These are phyloP conservation scores for Kryptopterus vitreolus DNA, from an alignment of 2,797 vertebrate species.

Conservation along the genomic window DNA sequence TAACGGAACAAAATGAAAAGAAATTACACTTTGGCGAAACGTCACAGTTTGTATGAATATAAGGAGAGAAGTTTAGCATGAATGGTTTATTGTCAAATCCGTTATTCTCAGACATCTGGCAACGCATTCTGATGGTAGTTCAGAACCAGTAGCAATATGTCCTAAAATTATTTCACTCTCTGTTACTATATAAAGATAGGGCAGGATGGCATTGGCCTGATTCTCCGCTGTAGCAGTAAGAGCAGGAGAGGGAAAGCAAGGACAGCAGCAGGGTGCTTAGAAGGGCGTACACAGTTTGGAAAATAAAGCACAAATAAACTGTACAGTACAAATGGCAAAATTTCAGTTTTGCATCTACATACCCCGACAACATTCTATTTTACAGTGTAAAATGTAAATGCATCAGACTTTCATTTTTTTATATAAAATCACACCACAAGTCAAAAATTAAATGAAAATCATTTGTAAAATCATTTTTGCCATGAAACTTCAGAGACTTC, in stretches of 20 bases:
- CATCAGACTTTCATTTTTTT: background rate
- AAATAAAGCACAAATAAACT: background rate
- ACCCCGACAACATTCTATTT: background rate
- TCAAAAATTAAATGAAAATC: background rate
- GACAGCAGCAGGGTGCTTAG: slow-evolving; percentile 29
- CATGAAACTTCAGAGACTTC: background rate
- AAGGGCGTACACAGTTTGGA: slow-evolving; percentile 15
- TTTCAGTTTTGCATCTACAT: background rate
- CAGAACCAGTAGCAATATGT: slow-evolving; percentile 22
- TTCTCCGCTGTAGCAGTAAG: slow-evolving; percentile 41
- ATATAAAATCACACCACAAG: background rate
- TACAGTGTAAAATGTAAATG: slow-evolving; percentile 3
- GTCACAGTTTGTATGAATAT: slow-evolving; percentile 16
- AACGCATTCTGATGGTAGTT: slow-evolving; percentile 25
- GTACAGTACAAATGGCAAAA: slow-evolving; percentile 10
- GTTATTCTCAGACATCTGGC: slow-evolving; percentile 15
- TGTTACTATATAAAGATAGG: slow-evolving; percentile 45
- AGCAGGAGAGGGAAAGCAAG: slow-evolving; percentile 8
- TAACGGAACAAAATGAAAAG: slow-evolving; percentile 56
- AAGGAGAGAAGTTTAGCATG: slow-evolving; percentile 7
- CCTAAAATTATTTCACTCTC: slow-evolving; percentile 37
- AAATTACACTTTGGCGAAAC: slow-evolving; percentile 41
- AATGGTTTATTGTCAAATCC: background rate
- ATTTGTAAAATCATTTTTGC: background rate
- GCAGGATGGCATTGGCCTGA: slow-evolving; percentile 44